These are phyloP conservation scores for Hydrotaea cyrtoneurina DNA, from an alignment of 2,888 invertebrate species.

Conservation along the genomic window DNA sequence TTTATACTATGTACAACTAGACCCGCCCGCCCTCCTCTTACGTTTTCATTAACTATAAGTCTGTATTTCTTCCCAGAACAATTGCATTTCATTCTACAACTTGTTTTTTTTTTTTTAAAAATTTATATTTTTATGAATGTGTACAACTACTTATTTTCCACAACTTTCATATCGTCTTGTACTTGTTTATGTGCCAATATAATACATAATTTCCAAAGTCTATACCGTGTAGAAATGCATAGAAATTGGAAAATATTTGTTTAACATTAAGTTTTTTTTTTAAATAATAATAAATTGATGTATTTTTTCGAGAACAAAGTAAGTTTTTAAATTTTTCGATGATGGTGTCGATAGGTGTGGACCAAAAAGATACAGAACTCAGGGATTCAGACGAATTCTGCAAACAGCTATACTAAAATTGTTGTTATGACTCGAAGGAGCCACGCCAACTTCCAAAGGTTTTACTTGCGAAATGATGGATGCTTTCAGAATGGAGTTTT, in stretches of 20 bases:
- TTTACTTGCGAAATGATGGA: no score
- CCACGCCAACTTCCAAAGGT: no score
- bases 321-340: no score
- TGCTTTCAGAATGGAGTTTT: no score
- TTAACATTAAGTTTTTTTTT: constrained; percentile 43
- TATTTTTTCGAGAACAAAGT: constrained; percentile 34
- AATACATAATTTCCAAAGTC: constrained; percentile 22
- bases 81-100: neutral
- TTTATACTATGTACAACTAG: constrained; percentile 17
- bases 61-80: neutral
- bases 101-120: neutral
- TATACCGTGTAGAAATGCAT: neutral
- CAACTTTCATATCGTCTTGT: constrained; percentile 36
- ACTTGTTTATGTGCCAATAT: constrained; percentile 64
- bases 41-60: neutral
- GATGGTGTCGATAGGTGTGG: no score
- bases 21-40: neutral
- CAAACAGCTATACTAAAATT: no score
- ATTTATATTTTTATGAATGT: neutral
- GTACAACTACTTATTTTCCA: neutral
- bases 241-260: constrained; percentile 7
- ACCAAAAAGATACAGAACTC: no score
- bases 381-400: no score
- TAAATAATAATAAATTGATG: constrained; percentile 52
- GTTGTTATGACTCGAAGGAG: no score